Evolutionary conservation across 2,888 invertebrate species (phyloP).

Genomic region (Saturnia pavonia): DNA sequence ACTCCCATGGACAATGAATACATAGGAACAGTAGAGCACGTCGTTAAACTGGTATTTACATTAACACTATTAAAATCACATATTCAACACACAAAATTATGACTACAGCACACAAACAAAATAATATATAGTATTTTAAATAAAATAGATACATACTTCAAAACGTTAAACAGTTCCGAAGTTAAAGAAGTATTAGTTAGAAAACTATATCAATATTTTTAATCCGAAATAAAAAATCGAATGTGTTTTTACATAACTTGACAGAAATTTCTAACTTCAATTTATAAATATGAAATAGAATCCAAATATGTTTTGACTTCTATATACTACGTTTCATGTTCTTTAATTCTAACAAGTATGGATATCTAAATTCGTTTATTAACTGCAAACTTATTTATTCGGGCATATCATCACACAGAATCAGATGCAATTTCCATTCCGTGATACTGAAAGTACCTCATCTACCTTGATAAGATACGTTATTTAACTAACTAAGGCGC

Average conservation of each 20-base stretch:
- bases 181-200: not conserved
- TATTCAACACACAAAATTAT: not conserved
- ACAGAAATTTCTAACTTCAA: not conserved
- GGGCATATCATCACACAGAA: too few relatives aligned
- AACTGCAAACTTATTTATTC: too few relatives aligned
- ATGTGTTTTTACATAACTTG: not conserved
- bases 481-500: too few relatives aligned
- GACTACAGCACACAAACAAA: not conserved
- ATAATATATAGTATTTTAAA: not conserved
- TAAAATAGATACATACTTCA: not conserved
- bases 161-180: not conserved
- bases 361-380: too few relatives aligned
- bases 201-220: too few relatives aligned
- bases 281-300: not conserved
- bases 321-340: too few relatives aligned
- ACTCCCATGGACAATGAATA: not conserved
- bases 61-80: not conserved
- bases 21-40: slow-evolving; percentile 17
- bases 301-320: too few relatives aligned
- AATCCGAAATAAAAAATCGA: too few relatives aligned
- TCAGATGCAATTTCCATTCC: too few relatives aligned
- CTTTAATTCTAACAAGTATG: too few relatives aligned
- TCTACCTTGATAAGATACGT: too few relatives aligned
- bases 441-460: too few relatives aligned
- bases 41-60: not conserved